Base-by-base conservation (phyloP, 2,113 vertebrate species). In the Dascyllus trimaculatus region DNA sequence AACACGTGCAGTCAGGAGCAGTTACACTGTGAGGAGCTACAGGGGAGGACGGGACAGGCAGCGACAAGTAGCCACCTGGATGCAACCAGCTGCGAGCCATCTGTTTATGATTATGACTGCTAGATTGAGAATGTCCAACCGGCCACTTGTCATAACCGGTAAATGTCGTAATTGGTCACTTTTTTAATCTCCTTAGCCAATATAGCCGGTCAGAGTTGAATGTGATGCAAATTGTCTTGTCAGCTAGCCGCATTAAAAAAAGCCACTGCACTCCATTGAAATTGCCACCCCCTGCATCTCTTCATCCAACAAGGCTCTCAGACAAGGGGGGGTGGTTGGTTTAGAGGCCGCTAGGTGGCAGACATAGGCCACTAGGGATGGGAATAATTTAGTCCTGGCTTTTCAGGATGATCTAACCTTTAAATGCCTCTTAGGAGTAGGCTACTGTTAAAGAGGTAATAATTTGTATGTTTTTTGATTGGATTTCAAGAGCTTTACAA, bases 331-430 rank as follows among this genome's bases (percentile, higher is more conserved):
- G 72, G 59, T 25, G 32, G 24, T 78, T 18, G 10, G 24, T 29
- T 58, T 32, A 48, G 14, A 19, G 14, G 22, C 86, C 90, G 70
- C 87, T 88, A 91, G 91, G 80, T 72, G 91, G 89, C 88, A 88
- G 81, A 13, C 81, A 80, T 48, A 58, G 60, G 89, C 88, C 72
- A 88, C 66, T 1, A 13, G 83, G 79, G 45, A 63, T 18, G 11
- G 58, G 81, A 6, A 60, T 61, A 60, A 32, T 35, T 70, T 64
- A 71, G 38, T 64, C 48, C 57, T 40, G 52, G 22, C 65, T 52
- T 53, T 66, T 63, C 6, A 76, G 35, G 17, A 29, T 71, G 65
- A 52, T 45, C 14, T 63, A 58, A 51, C 22, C 67, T 59, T 46
- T 18, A 22, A 40, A 49, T 57, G 57, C 17, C 21, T 35, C 14